Conservation (phyloP, 2,888 invertebrate species). For the Pollenia griseotomentosa region DNA sequence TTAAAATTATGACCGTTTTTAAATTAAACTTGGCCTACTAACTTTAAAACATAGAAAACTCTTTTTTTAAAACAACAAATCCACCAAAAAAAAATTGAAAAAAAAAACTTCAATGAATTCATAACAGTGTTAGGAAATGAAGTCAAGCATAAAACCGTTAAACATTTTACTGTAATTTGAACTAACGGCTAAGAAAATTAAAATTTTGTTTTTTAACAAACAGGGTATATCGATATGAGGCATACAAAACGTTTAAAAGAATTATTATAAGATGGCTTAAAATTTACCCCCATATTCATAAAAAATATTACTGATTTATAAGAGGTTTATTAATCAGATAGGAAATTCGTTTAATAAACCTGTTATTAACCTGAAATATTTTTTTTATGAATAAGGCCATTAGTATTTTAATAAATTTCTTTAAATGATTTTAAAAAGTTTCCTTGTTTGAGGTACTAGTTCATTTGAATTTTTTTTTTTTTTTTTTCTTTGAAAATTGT, state of each 20-base stretch:
- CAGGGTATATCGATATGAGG: neutral
- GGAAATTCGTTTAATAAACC: too few relatives aligned
- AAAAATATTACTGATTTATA: too few relatives aligned
- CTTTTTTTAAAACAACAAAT: constrained; percentile 1
- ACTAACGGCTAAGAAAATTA: constrained; percentile 30
- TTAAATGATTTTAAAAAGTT: too few relatives aligned
- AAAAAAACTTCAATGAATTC: constrained; percentile 55
- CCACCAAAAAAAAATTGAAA: constrained; percentile 59
- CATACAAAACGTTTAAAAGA: neutral
- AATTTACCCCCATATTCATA: too few relatives aligned
- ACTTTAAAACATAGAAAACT: constrained; percentile 57
- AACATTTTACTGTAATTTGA: constrained; percentile 49
- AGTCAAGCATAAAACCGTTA: constrained; percentile 78
- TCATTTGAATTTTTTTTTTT: too few relatives aligned
- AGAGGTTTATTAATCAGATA: too few relatives aligned
- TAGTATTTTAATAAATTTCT: too few relatives aligned
- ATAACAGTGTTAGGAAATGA: constrained; percentile 79
- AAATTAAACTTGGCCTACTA: constrained; percentile 74
- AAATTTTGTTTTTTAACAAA: neutral
- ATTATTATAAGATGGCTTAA: neutral
- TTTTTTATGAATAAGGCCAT: too few relatives aligned
- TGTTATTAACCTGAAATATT: too few relatives aligned
- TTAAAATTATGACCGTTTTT: constrained; percentile 33
- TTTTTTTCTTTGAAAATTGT: too few relatives aligned
- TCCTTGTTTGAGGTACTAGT: too few relatives aligned